Evolutionary conservation across 2,113 vertebrate species (phyloP), one percentile per base, ranked within the genome.

Genomic region (Ardeotis arabs): DNA sequence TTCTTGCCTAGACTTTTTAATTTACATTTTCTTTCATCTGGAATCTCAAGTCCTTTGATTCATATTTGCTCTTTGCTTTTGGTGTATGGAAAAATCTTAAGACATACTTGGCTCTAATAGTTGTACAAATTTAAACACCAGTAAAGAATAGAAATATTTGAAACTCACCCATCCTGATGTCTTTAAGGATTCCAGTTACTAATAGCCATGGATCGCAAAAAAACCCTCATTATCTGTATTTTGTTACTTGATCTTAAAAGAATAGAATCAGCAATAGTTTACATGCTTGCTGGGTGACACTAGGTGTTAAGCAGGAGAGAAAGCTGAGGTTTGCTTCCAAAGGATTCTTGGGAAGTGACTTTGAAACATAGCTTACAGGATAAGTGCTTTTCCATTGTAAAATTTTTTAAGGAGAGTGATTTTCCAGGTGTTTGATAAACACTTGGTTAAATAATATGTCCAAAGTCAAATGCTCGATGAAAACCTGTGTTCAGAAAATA

Each of bases 351-450:
- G 52, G 88, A 91, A 95, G 56, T 89, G 66, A 94, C 62, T 95
- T 91, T 77, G 67, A 90, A 96, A 69, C 58, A 28, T 2, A 3
- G 39, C 55, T 70, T 75, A 74, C 92, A 93, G 87, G 33, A 74
- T 96, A 96, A 97, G 90, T 97, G 91, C 77, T 93, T 97, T 97
- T 97, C 91, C 94, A 95, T 83, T 69, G 52, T 64, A 91, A 87
- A 72, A n/a, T 17, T 79, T 28, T 29, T 56, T 77, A 96, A 89
- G 76, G 20, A 92, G 56, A 96, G 60, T 73, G 84, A 79, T 93
- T 96, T 96, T 97, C 91, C 96, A 97, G 93, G 88, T 96, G 89
- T 94, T 85, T 83, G 84, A 97, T 95, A 95, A 93, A 94, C 67
- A 95, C 62, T 92, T 75, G 62, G 50, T 95, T 95, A 95, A 92